Base-by-base conservation (phyloP, 2,113 vertebrate species). In the Bucco capensis region DNA sequence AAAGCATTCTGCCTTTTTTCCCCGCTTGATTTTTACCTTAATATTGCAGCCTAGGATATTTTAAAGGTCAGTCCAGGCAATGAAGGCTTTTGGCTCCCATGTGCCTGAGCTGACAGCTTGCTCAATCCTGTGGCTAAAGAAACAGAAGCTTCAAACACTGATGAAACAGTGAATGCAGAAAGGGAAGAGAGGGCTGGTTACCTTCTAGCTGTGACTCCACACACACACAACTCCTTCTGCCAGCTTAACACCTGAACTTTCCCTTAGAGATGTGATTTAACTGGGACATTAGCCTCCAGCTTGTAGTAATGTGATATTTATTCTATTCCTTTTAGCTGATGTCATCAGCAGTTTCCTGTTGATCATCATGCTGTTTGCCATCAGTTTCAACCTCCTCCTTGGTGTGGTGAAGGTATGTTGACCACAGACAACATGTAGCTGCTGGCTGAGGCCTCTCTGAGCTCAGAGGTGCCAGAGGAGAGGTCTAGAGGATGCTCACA, bases 341-440 rank as follows among this genome's bases (percentile, higher is more conserved):
- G 76, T 97, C 57, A 15, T 94, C 89, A 97, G 97, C 92, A 97
- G 97, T 74, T 98, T 97, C 84, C 92, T 98, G 94, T 83, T 98
- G 91, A 96, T 98, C 85, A 4, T 75, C 61, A 75, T 97, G 92
- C 86, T 98, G 58, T 97, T 97, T 2, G 2, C 96, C 91, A 97
- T 98, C 95, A 98, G 98, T 75, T 33, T 97, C 90, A 96, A 96
- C 65, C 96, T 98, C 61, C 86, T 98, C 25, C 40, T 97, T 0
- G 97, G 98, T 2, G 96, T 97, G 70, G n/a, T 97, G 75, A 98
- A 97, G 98, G 98, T 98, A 91, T 0, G 79, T 61, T 13, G 44
- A 66, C n/a, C 51, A 38, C 8, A 38, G 21, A 31, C 4, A 30
- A 2, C 15, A 5, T 9, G 9, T 6, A 14, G 17, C 33, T 40